Evolutionary conservation across 2,888 invertebrate genomes (phyloP), one percentile per base, ranked within the genome.

Genomic region (Microplitis deprimator): DNA sequence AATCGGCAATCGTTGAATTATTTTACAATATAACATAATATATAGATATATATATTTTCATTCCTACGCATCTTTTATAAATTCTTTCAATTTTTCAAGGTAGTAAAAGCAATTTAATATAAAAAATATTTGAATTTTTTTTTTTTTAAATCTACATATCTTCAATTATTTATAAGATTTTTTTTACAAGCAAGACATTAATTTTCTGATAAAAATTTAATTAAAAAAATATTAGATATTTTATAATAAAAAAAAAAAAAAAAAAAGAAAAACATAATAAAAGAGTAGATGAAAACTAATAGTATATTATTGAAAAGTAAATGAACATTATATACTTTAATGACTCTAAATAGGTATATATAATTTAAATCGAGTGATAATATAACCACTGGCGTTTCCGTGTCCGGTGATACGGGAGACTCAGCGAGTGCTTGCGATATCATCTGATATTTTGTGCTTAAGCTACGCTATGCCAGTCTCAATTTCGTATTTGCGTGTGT

Each of bases 301-400:
- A 6, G 50, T 13, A 50, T 50, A 50, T 50, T 10, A 50, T 50
- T 50, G 10, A 50, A 50, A 50, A 10, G 10, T 5, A 50, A 50
- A 50, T 50, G 50, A 50, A 13, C 50, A 13, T 10, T 10, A 13
- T 50, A 50, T 50, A 50, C 50, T 50, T 50, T 50, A 50, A 50
- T 50, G 50, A 50, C 10, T 50, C 50, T 10, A 13, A 50, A 13
- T 50, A 50, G 50, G 50, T 50, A 50, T 50, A 50, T 50, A 13
- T 50, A 50, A 13, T 50, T 50, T 50, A 50, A 50, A 50, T 50
- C 50, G 50, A 80, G 78, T 78, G 81, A 81, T 80, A 80, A 80
- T 73, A 76, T 77, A 77, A 80, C 79, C 81, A 61, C 79, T 73
- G 13, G 50, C 50, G 77, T 75, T 82, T 81, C 82, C 82, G 80